Percentiles rank a stretch among this genome's conserved stretches.
These are phyloP conservation scores for Diprion similis DNA, from an alignment of 1,140 invertebrate genomes.

Conservation along the genomic window DNA sequence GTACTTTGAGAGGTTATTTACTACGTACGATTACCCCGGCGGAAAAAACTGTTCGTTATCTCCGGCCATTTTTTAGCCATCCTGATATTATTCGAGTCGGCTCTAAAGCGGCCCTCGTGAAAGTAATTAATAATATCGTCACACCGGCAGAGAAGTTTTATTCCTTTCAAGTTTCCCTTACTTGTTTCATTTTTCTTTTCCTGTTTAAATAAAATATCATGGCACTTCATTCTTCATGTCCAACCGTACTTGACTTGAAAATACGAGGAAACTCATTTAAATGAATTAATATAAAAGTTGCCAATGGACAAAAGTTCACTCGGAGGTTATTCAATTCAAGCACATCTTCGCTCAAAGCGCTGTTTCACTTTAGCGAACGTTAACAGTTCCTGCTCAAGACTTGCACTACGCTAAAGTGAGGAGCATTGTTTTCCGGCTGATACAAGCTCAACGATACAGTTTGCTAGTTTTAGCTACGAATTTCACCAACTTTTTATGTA, in stretches of 20 bases:
- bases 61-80: no score
- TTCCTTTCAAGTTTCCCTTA: no score
- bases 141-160: no score
- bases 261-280: not conserved
- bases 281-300: conserved; percentile 2
- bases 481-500: not conserved
- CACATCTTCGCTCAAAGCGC: no score
- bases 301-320: not conserved
- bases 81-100: no score
- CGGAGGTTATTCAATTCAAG: not conserved
- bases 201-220: not conserved
- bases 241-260: not conserved
- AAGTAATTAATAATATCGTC: no score
- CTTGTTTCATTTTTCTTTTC: not conserved
- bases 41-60: no score
- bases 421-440: not conserved
- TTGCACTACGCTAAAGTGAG: not conserved
- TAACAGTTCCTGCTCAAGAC: not conserved
- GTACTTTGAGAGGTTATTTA: no score
- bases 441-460: not conserved
- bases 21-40: no score
- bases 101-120: no score
- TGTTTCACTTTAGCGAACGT: not conserved
- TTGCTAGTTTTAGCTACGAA: not conserved
- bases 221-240: not conserved